Percentiles rank a stretch among this genome's conserved stretches.
phyloP scores from a whole-genome alignment of 2,888 invertebrate genomes.

The Tanytarsus gracilentus region DNA sequence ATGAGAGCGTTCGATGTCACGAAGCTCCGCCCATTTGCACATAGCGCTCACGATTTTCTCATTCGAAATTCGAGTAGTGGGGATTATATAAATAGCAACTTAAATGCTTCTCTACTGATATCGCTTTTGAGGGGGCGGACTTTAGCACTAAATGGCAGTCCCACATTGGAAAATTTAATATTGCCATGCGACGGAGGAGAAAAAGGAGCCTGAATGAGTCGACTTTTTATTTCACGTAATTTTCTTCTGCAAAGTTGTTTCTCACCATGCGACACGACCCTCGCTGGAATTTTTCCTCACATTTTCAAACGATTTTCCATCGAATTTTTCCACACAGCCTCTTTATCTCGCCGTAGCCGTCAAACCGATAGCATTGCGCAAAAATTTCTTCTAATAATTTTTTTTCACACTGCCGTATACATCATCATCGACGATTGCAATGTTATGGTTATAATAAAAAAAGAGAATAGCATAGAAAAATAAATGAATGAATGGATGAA shows the following conservation, averaged over 20 bases:
- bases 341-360: conserved; percentile 16
- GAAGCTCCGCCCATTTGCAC: not conserved
- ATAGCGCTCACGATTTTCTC: not conserved
- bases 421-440: not conserved
- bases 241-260: conserved; percentile 6
- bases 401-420: not conserved
- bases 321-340: conserved; percentile 21
- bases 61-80: not conserved
- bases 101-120: not conserved
- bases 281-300: conserved; percentile 6
- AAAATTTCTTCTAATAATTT: too few species aligned
- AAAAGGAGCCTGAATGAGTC: conserved; percentile 4
- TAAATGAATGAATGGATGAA: not conserved
- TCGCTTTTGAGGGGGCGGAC: not conserved
- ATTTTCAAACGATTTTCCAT: not conserved
- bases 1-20: conserved; percentile 13
- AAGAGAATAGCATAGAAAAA: not conserved
- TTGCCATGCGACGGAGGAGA: conserved; percentile 1
- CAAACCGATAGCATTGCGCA: not conserved
- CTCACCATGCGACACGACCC: conserved; percentile 5
- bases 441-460: not conserved
- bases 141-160: not conserved
- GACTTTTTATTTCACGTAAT: not conserved
- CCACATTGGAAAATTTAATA: conserved; percentile 8
- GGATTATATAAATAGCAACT: conserved; percentile 19